These are phyloP conservation scores for Anarsia innoxiella DNA, from an alignment of 2,888 invertebrate genomes.

Conservation along the genomic window DNA sequence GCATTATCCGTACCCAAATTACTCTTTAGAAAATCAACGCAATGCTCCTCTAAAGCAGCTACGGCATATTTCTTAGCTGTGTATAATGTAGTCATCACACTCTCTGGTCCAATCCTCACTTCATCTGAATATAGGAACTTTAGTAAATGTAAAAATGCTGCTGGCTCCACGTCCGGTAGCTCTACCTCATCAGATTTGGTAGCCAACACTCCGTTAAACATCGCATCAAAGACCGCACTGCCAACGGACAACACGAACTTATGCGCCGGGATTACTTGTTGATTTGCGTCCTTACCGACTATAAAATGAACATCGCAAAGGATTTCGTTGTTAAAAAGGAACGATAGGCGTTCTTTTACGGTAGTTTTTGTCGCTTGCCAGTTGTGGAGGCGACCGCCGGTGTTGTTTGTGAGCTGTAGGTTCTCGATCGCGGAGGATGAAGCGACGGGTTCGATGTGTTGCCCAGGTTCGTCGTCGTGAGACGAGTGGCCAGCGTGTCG, in stretches of 20 bases:
- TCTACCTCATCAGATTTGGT: conserved; percentile 83
- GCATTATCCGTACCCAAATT: conserved; percentile 89
- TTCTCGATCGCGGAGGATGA: conserved; percentile 56
- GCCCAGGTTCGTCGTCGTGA: conserved; percentile 49
- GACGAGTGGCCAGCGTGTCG: conserved; percentile 36
- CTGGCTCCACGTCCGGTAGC: conserved; percentile 88
- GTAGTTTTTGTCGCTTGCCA: conserved; percentile 86
- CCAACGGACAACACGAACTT: conserved; percentile 87
- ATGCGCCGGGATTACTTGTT: conserved; percentile 85
- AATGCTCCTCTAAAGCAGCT: conserved; percentile 86
- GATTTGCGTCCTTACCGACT: conserved; percentile 81
- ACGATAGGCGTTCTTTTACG: conserved; percentile 84
- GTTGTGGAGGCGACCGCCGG: conserved; percentile 72
- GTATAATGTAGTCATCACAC: conserved; percentile 90
- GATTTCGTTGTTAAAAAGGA: conserved; percentile 68
- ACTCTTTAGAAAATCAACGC: conserved; percentile 84
- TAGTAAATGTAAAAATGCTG: conserved; percentile 84
- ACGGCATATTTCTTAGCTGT: conserved; percentile 92
- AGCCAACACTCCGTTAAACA: conserved; percentile 87
- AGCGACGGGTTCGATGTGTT: conserved; percentile 40
- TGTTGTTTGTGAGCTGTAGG: conserved; percentile 55
- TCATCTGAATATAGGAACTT: conserved; percentile 87
- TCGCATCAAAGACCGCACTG: conserved; percentile 90
- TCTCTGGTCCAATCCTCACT: conserved; percentile 87
- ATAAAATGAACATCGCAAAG: conserved; percentile 83